A percentile compares a stretch with the other conserved stretches of the same genome.
Evolutionary conservation across 2,797 vertebrate species (phyloP).

Genomic region (Cryptoprocta ferox): DNA sequence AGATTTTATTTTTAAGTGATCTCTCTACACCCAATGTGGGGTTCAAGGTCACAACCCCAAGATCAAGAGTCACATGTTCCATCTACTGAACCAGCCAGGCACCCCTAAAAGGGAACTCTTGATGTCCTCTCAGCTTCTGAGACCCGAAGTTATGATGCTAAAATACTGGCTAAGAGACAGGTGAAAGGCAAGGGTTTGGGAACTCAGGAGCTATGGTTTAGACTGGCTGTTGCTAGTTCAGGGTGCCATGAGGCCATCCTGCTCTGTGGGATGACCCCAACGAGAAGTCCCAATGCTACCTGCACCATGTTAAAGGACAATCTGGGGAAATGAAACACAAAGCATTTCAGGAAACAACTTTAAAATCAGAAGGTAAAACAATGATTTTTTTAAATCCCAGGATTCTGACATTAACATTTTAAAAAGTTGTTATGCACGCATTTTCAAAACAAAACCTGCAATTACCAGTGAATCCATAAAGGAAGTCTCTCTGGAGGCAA

Average conservation of each 20-base stretch:
- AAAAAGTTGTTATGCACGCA: background rate
- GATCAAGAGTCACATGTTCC: too few species aligned
- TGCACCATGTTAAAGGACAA: background rate
- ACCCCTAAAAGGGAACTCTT: background rate
- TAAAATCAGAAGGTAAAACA: background rate
- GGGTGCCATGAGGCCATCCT: background rate
- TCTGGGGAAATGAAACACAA: background rate
- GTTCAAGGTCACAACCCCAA: too few species aligned
- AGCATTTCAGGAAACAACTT: background rate
- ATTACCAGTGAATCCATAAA: background rate
- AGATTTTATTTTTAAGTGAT: too few species aligned
- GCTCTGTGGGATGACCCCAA: too few species aligned
- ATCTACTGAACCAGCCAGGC: too few species aligned
- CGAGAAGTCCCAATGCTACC: background rate
- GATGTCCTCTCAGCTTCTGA: background rate
- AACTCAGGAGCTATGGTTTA: background rate
- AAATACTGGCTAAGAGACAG: background rate
- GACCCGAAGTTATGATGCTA: background rate
- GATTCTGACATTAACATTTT: constrained; percentile 6
- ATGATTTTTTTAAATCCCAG: background rate
- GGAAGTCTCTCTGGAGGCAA: background rate
- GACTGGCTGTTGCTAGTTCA: background rate
- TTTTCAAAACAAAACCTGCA: constrained; percentile 43
- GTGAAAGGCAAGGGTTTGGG: background rate
- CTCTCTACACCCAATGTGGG: too few species aligned